A percentile compares a stretch with the other conserved stretches of the same genome.
Evolutionary conservation across 2,888 invertebrate species (phyloP).

Genomic region (Homarus gammarus): DNA sequence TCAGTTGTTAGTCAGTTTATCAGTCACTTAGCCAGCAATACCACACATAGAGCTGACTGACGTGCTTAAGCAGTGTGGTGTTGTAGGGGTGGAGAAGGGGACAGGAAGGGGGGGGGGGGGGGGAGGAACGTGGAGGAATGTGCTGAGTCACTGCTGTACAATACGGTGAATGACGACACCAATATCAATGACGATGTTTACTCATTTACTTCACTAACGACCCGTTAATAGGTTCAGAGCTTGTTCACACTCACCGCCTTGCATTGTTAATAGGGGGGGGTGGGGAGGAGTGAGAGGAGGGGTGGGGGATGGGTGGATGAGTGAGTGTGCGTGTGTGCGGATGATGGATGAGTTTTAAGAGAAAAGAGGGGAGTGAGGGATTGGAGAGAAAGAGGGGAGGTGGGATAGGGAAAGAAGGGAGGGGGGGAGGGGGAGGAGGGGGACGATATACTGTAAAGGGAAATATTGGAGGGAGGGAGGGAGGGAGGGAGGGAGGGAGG

Average conservation of each 20-base stretch:
- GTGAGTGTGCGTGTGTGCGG: not conserved
- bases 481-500: not conserved
- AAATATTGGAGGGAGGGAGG: not conserved
- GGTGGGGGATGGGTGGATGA: not conserved
- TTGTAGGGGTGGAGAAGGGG: no score
- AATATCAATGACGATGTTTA: conserved; percentile 28
- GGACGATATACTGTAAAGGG: not conserved
- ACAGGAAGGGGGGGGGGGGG: no score
- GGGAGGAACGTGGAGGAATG: not conserved
- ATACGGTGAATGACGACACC: not conserved
- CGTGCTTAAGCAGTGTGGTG: no score
- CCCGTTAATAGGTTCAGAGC: conserved; percentile 1
- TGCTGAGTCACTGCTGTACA: conserved; percentile 25
- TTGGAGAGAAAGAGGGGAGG: no score
- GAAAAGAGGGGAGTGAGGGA: not conserved
- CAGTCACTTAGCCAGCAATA: no score
- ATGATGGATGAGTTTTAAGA: not conserved
- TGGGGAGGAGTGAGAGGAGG: not conserved
- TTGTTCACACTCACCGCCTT: not conserved
- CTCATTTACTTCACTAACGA: conserved; percentile 31
- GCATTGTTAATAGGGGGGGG: conserved; percentile 9
- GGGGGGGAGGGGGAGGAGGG: not conserved
- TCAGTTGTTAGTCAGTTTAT: no score
- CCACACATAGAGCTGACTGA: no score
- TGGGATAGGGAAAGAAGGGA: not conserved